A percentile compares a stretch with the other conserved stretches of the same genome.
These are phyloP conservation scores for Sphaeridia pumilis DNA, from an alignment of 2,888 invertebrate species.

Conservation along the genomic window DNA sequence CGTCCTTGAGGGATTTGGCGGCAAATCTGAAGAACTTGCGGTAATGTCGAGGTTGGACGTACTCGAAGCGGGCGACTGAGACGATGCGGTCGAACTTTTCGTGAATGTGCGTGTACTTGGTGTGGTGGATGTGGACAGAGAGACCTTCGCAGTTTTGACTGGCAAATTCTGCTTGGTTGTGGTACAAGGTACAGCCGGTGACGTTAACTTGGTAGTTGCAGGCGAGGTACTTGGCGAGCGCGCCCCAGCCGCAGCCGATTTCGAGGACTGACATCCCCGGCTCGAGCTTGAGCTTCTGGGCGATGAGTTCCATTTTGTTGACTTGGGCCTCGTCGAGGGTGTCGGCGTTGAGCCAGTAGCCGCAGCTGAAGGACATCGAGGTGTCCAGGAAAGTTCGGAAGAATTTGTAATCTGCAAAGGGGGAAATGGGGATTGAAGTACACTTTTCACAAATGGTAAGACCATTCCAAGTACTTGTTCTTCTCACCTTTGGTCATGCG, in stretches of 20 bases:
- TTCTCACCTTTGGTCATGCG: neutral
- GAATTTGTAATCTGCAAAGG: slow-evolving; percentile 1
- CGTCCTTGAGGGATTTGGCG: neutral
- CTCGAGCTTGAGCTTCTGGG: slow-evolving; percentile 2
- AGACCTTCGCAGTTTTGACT: neutral
- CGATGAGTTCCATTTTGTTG: slow-evolving; percentile 18
- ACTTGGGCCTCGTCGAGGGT: slow-evolving; percentile 16
- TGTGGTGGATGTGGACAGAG: neutral
- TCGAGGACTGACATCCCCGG: slow-evolving; percentile 5
- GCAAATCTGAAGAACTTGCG: neutral
- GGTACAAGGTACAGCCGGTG: neutral
- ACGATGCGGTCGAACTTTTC: slow-evolving; percentile 15
- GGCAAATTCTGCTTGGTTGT: neutral
- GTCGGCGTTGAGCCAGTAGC: slow-evolving; percentile 15
- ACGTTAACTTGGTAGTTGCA: neutral
- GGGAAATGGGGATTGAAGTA: too few relatives aligned
- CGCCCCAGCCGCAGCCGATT: slow-evolving; percentile 19
- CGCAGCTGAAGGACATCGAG: slow-evolving; percentile 18
- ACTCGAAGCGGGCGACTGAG: slow-evolving; percentile 10
- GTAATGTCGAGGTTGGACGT: slow-evolving; percentile 4
- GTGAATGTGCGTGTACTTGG: slow-evolving; percentile 4
- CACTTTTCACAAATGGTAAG: too few relatives aligned
- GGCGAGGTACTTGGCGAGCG: slow-evolving; percentile 2
- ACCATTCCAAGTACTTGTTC: too few relatives aligned
- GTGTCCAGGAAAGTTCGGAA: slow-evolving; percentile 14